Evolutionary conservation across 2,888 invertebrate genomes (phyloP), one percentile per base, ranked within the genome.

Genomic region (Hylaea fasciaria): DNA sequence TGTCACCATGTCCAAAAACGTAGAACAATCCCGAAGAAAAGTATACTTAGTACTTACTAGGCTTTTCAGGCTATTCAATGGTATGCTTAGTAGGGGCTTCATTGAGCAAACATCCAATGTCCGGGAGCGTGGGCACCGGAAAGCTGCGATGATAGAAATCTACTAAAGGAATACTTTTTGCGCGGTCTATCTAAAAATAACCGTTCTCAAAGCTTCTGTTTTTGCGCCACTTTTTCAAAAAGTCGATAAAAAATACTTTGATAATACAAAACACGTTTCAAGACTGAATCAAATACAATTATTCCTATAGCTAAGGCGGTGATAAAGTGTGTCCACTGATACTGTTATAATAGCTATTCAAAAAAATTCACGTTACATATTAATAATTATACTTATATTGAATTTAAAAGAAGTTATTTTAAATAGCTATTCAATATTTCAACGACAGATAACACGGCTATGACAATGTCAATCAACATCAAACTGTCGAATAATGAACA

Each of bases 31-130:
- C n/a, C n/a, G n/a, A n/a, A n/a, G n/a, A n/a, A n/a, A n/a, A n/a
- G n/a, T n/a, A n/a, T n/a, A n/a, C n/a, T n/a, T n/a, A n/a, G n/a
- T n/a, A n/a, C n/a, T n/a, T n/a, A n/a, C n/a, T n/a, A n/a, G n/a
- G n/a, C n/a, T n/a, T 22, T 22, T 22, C 22, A 22, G 22, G 22
- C 32, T 32, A 8, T 4, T 32, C 1, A 32, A 16, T 53, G 2
- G 29, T 1, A 12, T 17, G 28, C 29, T 45, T 80, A 60, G 81
- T 83, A 80, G 64, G 70, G 65, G 53, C 45, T 65, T 22, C 54
- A 79, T 79, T 78, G 78, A 80, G 78, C 78, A 77, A 82, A 81
- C 78, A 79, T 77, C 78, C 70, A 78, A 78, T 80, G 75, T 73
- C 73, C 76, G 72, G 47, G 10, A 22, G 46, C 32, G 41, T 10